phyloP scores from a whole-genome alignment of 2,113 vertebrate genomes.

The Podarcis raffonei region DNA sequence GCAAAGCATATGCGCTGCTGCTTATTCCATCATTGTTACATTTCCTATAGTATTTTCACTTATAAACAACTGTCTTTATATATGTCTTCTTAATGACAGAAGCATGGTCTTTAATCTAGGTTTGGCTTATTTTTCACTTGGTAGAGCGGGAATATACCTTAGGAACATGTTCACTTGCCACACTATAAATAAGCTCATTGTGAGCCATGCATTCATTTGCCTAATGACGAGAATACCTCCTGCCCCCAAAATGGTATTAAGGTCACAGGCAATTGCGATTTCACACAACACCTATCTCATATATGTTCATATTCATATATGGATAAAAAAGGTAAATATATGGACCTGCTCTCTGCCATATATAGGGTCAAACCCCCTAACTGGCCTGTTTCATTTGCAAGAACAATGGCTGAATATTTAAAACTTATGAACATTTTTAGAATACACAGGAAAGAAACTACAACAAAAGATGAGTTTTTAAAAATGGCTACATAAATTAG shows the following conservation, averaged over 20 bases:
- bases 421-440: neutral
- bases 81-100: neutral
- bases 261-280: neutral
- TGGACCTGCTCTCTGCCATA: neutral
- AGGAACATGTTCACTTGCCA: neutral
- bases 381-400: neutral
- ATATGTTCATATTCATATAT: neutral
- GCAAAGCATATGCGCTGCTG: no score
- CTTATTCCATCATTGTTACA: neutral
- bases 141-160: neutral
- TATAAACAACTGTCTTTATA: neutral
- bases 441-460: neutral
- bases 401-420: neutral
- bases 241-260: neutral
- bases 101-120: neutral
- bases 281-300: neutral
- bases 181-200: neutral
- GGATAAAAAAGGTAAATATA: neutral
- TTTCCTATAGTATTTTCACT: neutral
- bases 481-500: neutral
- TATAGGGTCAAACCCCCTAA: neutral
- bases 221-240: neutral
- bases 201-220: neutral
- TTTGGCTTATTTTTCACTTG: neutral
- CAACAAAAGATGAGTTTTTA: neutral